Percentiles rank a stretch among this genome's conserved stretches.
phyloP scores from a whole-genome alignment of 2,888 invertebrate genomes.

The Argyra leucocephala region DNA sequence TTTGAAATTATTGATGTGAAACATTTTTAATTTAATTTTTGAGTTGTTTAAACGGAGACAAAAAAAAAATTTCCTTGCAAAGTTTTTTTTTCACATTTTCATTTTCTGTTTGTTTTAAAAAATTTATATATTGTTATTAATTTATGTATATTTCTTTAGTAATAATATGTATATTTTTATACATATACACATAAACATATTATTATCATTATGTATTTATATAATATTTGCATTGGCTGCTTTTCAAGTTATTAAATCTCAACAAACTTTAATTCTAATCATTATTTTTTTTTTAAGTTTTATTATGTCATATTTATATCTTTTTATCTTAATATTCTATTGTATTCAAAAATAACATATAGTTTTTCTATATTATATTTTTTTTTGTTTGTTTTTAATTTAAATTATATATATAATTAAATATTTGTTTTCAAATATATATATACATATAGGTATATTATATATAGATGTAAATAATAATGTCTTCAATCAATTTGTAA shows the following conservation, averaged over 20 bases:
- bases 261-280: neutral
- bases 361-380: neutral
- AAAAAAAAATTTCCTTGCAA: too few relatives aligned
- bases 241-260: neutral
- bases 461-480: neutral
- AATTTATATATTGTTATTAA: too few relatives aligned
- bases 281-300: neutral
- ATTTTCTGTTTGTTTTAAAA: too few relatives aligned
- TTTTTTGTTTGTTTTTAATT: neutral
- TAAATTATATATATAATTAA: neutral
- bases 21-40: too few relatives aligned
- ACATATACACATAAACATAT: too few relatives aligned
- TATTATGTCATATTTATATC: neutral
- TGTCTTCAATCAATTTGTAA: neutral
- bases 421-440: neutral
- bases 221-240: neutral
- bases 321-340: neutral
- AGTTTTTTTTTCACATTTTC: too few relatives aligned
- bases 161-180: too few relatives aligned
- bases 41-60: too few relatives aligned
- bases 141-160: too few relatives aligned
- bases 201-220: neutral
- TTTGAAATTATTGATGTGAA: too few relatives aligned
- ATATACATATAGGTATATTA: too few relatives aligned
- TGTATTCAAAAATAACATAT: slow-evolving; percentile 1